Evolutionary conservation across 2,888 invertebrate genomes (phyloP).

Genomic region (Hetaerina titia): DNA sequence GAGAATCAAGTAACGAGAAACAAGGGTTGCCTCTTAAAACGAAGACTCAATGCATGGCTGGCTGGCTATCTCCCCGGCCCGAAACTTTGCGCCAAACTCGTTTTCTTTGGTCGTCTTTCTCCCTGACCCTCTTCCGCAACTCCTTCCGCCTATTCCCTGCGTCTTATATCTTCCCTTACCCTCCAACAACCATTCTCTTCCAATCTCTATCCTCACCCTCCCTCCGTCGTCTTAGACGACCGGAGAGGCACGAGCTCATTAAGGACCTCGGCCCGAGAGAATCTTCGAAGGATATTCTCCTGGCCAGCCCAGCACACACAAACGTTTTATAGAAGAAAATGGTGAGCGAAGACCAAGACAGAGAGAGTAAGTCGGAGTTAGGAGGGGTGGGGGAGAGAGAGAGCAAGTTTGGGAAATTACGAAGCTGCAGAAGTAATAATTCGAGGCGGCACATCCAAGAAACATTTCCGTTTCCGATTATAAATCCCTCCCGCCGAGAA

Average conservation of each 20-base stretch:
- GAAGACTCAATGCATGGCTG: not conserved
- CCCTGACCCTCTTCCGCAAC: not conserved
- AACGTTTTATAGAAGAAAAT: not conserved
- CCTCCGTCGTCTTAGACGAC: not conserved
- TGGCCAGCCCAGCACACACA: not conserved
- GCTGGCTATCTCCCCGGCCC: not conserved
- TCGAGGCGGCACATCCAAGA: constrained; percentile 36
- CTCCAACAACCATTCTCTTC: not conserved
- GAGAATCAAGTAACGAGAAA: not conserved
- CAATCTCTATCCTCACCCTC: not conserved
- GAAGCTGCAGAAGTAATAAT: constrained; percentile 38
- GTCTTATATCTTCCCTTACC: not conserved
- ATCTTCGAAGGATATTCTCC: not conserved
- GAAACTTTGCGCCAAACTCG: not conserved
- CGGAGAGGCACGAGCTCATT: not conserved
- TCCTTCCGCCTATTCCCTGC: not conserved
- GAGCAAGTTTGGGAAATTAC: not conserved
- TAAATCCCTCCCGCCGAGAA: constrained; percentile 14
- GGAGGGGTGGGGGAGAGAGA: not conserved
- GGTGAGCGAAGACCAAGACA: not conserved
- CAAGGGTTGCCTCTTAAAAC: not conserved
- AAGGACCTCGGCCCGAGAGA: not conserved
- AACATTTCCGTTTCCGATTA: constrained; percentile 56
- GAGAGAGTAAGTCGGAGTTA: not conserved
- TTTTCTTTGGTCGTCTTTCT: not conserved